Evolutionary conservation across 2,888 invertebrate genomes (phyloP).

Genomic region (Agonum fuliginosum): DNA sequence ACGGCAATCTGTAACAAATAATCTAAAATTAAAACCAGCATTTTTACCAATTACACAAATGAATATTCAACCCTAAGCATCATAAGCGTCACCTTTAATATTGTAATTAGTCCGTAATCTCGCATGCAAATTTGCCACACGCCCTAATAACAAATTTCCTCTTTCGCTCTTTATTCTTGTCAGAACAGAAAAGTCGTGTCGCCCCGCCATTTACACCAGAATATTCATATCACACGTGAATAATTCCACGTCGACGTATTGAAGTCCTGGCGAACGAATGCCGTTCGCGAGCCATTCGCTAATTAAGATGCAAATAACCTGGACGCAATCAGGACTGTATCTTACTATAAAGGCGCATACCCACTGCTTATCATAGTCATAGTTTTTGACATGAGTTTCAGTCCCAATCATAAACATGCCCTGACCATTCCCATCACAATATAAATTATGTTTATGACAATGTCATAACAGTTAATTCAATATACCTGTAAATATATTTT

Average conservation of each 20-base stretch:
- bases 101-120: slow-evolving; percentile 34
- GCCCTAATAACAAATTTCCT: slow-evolving; percentile 25
- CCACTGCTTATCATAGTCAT: too few species aligned
- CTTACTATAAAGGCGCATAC: background rate
- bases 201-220: slow-evolving; percentile 12
- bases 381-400: too few species aligned
- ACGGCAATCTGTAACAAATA: background rate
- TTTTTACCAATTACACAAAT: background rate
- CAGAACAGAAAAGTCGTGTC: slow-evolving; percentile 32
- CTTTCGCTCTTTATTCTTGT: slow-evolving; percentile 10
- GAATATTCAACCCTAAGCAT: background rate
- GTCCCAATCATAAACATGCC: too few species aligned
- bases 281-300: too few species aligned
- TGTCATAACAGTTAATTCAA: too few species aligned
- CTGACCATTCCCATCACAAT: too few species aligned
- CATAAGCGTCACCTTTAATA: slow-evolving; percentile 27
- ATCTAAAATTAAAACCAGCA: background rate
- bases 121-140: slow-evolving; percentile 16
- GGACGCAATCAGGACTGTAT: background rate
- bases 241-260: slow-evolving; percentile 19
- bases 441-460: too few species aligned
- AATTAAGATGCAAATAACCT: slow-evolving; percentile 44
- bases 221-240: slow-evolving; percentile 42
- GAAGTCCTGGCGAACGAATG: background rate
- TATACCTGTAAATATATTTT: too few species aligned